phyloP scores from a whole-genome alignment of 2,888 invertebrate species.

The Allolobophora icterica region DNA sequence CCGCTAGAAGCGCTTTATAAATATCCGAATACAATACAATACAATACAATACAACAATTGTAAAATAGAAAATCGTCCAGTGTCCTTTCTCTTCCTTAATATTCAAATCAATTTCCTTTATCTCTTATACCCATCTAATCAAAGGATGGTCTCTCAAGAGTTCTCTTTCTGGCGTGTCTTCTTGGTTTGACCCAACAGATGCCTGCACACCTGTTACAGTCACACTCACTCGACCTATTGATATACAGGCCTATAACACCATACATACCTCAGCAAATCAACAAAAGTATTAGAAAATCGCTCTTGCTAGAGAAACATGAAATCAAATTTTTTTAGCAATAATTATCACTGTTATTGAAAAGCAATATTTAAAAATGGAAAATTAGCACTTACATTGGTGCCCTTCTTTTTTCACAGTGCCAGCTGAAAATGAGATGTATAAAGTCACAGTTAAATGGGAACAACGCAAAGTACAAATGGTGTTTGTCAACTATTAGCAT shows the following conservation, averaged over 20 bases:
- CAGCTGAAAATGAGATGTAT: conserved; percentile 69
- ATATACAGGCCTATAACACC: not conserved
- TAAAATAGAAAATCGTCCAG: too few relatives aligned
- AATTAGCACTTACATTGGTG: conserved; percentile 82
- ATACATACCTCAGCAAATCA: not conserved
- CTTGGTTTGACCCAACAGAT: too few relatives aligned
- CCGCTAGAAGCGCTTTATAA: too few relatives aligned
- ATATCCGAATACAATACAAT: too few relatives aligned
- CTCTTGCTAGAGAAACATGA: not conserved
- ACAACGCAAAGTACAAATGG: not conserved
- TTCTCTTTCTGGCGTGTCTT: too few relatives aligned
- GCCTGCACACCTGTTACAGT: too few relatives aligned
- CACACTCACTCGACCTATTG: too few relatives aligned
- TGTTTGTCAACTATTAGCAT: not conserved
- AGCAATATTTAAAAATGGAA: not conserved
- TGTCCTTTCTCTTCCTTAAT: too few relatives aligned
- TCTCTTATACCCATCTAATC: too few relatives aligned
- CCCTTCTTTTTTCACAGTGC: conserved; percentile 97
- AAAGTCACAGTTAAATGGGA: conserved; percentile 25
- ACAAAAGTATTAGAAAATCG: not conserved
- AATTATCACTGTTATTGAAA: not conserved
- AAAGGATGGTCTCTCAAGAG: too few relatives aligned
- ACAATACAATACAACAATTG: too few relatives aligned
- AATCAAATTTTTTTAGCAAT: not conserved
- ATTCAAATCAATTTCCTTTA: too few relatives aligned